phyloP scores from a whole-genome alignment of 2,797 vertebrate species.

The Acrocephalus scirpaceus region DNA sequence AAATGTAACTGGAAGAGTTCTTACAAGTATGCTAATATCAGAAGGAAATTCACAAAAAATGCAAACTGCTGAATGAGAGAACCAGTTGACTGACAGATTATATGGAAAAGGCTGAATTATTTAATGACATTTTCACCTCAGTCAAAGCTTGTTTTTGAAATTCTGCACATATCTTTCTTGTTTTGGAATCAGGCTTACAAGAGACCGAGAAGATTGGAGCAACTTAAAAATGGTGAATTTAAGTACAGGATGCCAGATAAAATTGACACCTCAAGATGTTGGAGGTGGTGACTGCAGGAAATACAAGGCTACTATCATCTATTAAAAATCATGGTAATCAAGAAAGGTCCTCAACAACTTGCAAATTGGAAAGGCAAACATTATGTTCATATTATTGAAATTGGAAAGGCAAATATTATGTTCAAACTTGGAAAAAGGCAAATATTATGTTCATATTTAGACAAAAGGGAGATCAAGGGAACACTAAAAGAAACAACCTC shows the following conservation, averaged over 20 bases:
- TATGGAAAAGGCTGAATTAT: neutral
- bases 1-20: neutral
- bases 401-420: neutral
- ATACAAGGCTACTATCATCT: neutral
- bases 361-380: neutral
- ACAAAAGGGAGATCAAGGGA: neutral
- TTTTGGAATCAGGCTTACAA: neutral
- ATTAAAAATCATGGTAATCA: neutral
- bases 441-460: neutral
- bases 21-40: neutral
- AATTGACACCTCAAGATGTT: neutral
- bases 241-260: neutral
- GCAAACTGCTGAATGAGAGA: neutral
- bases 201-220: neutral
- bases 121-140: neutral
- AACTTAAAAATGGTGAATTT: neutral
- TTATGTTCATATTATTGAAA: neutral
- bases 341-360: neutral
- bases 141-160: neutral
- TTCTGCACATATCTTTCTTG: neutral
- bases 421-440: neutral
- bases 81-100: neutral
- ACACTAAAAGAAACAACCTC: neutral
- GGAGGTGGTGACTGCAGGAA: neutral
- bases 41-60: neutral